phyloP scores from a whole-genome alignment of 2,888 invertebrate species.

The Spodoptera exigua region DNA sequence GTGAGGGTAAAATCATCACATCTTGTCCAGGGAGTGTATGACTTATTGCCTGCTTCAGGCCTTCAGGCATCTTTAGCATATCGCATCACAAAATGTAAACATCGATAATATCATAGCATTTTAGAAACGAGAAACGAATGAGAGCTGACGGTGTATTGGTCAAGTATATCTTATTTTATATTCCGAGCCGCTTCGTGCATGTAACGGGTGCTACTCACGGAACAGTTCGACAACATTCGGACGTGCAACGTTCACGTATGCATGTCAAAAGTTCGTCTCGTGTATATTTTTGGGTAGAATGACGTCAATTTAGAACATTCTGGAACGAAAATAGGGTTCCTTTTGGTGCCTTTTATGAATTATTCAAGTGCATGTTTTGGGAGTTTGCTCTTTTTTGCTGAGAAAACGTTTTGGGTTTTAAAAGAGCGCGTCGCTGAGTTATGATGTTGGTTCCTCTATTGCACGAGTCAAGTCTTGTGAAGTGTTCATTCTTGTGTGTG shows the following conservation, averaged over 20 bases:
- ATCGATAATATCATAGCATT: too few relatives aligned
- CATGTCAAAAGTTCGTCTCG: slow-evolving; percentile 47
- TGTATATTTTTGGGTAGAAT: slow-evolving; percentile 20
- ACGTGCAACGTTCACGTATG: slow-evolving; percentile 41
- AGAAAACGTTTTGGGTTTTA: too few relatives aligned
- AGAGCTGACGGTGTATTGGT: slow-evolving; percentile 28
- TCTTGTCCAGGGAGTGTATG: too few relatives aligned
- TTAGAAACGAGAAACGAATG: not conserved
- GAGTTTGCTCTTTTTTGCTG: not conserved
- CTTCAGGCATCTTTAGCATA: too few relatives aligned
- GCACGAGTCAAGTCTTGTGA: too few relatives aligned
- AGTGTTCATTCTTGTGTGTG: too few relatives aligned
- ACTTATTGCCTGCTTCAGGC: too few relatives aligned
- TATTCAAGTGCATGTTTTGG: slow-evolving; percentile 2
- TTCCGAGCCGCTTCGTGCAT: slow-evolving; percentile 44
- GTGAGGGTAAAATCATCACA: too few relatives aligned
- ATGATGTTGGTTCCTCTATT: too few relatives aligned
- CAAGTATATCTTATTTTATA: slow-evolving; percentile 50
- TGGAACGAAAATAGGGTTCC: slow-evolving; percentile 6
- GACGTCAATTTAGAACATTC: slow-evolving; percentile 32
- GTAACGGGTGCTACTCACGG: slow-evolving; percentile 50
- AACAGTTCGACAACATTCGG: slow-evolving; percentile 20
- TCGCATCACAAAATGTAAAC: too few relatives aligned
- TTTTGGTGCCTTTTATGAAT: slow-evolving; percentile 16
- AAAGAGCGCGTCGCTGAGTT: too few relatives aligned